These are phyloP conservation scores for Diceros bicornis DNA, from an alignment of 2,797 vertebrate species.

Conservation along the genomic window DNA sequence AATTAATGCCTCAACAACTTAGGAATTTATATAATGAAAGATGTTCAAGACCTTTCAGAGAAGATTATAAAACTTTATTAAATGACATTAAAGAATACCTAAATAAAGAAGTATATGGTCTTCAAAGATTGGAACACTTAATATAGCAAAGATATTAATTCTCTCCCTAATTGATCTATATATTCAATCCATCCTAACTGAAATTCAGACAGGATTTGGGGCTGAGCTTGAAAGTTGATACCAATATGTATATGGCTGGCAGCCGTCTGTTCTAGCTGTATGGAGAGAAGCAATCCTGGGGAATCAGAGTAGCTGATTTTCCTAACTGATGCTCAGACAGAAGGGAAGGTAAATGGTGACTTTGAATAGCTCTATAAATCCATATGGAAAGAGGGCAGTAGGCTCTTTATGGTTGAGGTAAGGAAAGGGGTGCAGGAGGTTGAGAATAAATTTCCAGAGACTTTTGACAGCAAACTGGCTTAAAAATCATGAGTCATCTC, in stretches of 20 bases:
- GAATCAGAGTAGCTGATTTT: background rate
- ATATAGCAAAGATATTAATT: background rate
- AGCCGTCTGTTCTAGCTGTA: background rate
- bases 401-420: background rate
- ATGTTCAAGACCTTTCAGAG: conserved; percentile 19
- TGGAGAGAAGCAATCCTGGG: background rate
- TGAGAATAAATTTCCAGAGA: conserved; percentile 65
- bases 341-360: background rate
- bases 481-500: conserved; percentile 53
- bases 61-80: conserved; percentile 37
- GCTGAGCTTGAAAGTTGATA: background rate
- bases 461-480: conserved; percentile 42
- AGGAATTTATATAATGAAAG: background rate
- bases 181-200: background rate
- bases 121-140: background rate
- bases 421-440: background rate
- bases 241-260: background rate
- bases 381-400: background rate
- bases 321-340: background rate
- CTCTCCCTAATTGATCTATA: background rate
- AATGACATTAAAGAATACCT: conserved; percentile 16
- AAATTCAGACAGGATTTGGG: conserved; percentile 43
- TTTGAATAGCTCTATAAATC: background rate
- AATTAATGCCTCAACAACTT: conserved; percentile 13
- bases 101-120: background rate